These are phyloP conservation scores for Egretta garzetta DNA, from an alignment of 2,113 vertebrate genomes.

Conservation along the genomic window DNA sequence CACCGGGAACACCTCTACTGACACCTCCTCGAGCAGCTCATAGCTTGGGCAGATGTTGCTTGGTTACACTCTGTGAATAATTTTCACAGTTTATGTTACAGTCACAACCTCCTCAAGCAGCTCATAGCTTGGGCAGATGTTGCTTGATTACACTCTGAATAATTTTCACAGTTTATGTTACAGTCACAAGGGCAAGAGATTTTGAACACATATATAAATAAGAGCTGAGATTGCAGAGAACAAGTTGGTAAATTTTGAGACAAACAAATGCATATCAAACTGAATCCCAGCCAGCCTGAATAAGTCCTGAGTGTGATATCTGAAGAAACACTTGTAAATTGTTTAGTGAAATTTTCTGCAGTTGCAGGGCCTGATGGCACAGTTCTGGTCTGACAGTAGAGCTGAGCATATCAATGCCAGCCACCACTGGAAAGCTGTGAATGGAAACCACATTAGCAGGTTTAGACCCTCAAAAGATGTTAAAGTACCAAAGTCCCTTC, in stretches of 20 bases:
- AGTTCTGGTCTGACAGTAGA: not conserved
- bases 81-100: not conserved
- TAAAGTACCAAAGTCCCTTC: not conserved
- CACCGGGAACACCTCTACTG: accelerated
- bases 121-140: not conserved
- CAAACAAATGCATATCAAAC: not conserved
- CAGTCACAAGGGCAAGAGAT: not conserved
- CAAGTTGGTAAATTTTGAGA: not conserved
- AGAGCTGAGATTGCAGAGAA: not conserved
- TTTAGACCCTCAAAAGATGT: not conserved
- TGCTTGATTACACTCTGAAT: not conserved
- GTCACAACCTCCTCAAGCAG: not conserved
- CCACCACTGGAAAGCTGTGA: not conserved
- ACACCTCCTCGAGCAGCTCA: not conserved
- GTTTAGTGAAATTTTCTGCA: not conserved
- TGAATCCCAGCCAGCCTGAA: not conserved
- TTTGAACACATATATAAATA: not conserved
- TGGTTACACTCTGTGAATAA: not conserved
- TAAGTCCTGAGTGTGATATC: not conserved
- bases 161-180: not conserved
- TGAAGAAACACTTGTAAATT: not conserved
- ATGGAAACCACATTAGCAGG: not conserved
- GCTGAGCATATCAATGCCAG: not conserved
- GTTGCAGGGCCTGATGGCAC: not conserved
- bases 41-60: not conserved